A percentile compares a stretch with the other conserved stretches of the same genome.
phyloP scores from a whole-genome alignment of 1,140 invertebrate genomes.

The Sarcophaga peregrina region DNA sequence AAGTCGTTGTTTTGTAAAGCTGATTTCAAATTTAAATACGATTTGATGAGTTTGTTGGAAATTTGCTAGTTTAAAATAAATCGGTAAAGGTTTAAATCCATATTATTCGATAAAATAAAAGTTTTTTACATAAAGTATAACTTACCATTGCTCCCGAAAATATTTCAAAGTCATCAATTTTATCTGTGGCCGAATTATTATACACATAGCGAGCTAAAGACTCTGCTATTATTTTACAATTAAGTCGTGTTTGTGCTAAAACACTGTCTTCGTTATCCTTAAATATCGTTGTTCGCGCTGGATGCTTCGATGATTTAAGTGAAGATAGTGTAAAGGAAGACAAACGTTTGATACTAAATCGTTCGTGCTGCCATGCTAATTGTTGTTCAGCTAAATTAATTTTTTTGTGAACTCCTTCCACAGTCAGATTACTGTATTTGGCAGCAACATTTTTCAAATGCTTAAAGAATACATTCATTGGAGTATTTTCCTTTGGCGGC shows the following conservation, averaged over 20 bases:
- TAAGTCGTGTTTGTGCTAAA: constrained; percentile 62
- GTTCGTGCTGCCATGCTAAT: constrained; percentile 96
- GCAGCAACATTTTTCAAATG: constrained; percentile 72
- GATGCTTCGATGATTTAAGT: constrained; percentile 74
- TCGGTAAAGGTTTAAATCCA: neutral
- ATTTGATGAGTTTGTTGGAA: constrained; percentile 54
- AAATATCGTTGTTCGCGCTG: constrained; percentile 72
- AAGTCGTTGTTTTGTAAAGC: constrained; percentile 62
- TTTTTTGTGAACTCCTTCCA: constrained; percentile 93
- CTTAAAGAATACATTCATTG: constrained; percentile 79
- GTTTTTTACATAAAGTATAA: neutral
- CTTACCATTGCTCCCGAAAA: constrained; percentile 60
- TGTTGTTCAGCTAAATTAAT: constrained; percentile 95
- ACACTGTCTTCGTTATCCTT: constrained; percentile 65
- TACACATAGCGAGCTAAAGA: constrained; percentile 87
- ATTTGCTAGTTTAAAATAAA: constrained; percentile 52
- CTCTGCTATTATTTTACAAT: constrained; percentile 84
- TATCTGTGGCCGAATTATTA: constrained; percentile 70
- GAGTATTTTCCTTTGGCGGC: constrained; percentile 88
- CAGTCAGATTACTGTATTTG: constrained; percentile 68
- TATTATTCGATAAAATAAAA: constrained; percentile 22
- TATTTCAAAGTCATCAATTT: constrained; percentile 51
- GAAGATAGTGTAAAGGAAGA: constrained; percentile 92
- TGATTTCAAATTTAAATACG: constrained; percentile 60
- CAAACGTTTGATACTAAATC: constrained; percentile 91